These are phyloP conservation scores for Chascanopsetta lugubris DNA, from an alignment of 2,113 vertebrate species.

Conservation along the genomic window DNA sequence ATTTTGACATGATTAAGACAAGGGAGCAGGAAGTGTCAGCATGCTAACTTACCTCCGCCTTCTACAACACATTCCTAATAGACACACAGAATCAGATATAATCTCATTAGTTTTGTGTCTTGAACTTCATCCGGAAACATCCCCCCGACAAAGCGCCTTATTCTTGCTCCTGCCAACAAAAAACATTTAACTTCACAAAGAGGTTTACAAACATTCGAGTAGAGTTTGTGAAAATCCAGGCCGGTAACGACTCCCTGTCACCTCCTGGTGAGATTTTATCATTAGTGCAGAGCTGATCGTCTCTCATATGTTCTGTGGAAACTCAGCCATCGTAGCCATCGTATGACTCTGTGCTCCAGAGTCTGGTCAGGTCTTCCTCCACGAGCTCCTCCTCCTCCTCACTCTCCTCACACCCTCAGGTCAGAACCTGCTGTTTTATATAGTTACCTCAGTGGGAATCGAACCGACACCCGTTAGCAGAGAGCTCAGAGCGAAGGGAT, in stretches of 20 bases:
- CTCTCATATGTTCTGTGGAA: no score
- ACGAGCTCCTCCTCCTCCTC: conserved; percentile 79
- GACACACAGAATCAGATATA: no score
- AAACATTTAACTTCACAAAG: conserved; percentile 40
- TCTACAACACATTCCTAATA: no score
- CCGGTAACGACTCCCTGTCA: conserved; percentile 19
- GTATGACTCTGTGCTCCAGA: no score
- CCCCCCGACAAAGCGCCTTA: conserved; percentile 72
- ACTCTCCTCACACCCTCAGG: conserved; percentile 85
- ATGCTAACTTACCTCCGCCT: no score
- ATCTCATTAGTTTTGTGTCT: conserved; percentile 22
- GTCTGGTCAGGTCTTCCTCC: conserved; percentile 81
- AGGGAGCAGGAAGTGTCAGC: no score
- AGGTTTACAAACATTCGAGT: conserved; percentile 34
- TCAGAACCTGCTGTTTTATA: conserved; percentile 67
- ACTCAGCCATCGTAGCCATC: no score
- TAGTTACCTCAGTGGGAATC: conserved; percentile 66
- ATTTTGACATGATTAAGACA: no score
- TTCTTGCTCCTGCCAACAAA: conserved; percentile 42
- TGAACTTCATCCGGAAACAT: conserved; percentile 29
- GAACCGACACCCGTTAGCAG: conserved; percentile 43
- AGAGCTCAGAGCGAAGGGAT: conserved; percentile 63
- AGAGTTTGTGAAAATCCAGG: conserved; percentile 37
- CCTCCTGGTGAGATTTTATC: conserved; percentile 41
- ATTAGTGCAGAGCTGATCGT: conserved; percentile 36